Percentiles rank a stretch among this genome's conserved stretches.
These are phyloP conservation scores for Limosa lapponica DNA, from an alignment of 2,797 vertebrate species.

Conservation along the genomic window DNA sequence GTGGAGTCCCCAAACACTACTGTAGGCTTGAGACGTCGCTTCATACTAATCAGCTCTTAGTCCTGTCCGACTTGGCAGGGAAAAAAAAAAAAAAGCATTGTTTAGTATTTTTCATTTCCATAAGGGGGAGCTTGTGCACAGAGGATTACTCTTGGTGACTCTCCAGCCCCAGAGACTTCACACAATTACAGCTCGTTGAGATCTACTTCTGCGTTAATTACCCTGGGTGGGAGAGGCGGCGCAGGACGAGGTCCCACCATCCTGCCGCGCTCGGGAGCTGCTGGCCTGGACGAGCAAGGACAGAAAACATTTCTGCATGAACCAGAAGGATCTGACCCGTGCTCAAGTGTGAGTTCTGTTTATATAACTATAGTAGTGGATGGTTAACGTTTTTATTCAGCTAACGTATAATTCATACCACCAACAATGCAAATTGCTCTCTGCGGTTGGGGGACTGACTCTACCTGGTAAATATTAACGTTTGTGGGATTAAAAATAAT, in stretches of 20 bases:
- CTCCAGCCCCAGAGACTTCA: not conserved
- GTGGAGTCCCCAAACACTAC: accelerated
- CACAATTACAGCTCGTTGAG: not conserved
- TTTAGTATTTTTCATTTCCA: conserved; percentile 73
- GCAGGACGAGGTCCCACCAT: not conserved
- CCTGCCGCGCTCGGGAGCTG: not conserved
- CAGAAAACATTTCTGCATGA: not conserved
- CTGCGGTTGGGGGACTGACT: not conserved
- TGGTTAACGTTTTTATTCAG: not conserved
- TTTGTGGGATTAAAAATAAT: not conserved
- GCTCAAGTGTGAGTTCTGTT: not conserved
- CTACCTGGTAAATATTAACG: not conserved
- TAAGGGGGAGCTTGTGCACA: conserved; percentile 82
- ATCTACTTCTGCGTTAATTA: not conserved
- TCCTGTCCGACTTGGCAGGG: accelerated
- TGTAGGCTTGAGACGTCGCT: not conserved
- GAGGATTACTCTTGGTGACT: conserved; percentile 50
- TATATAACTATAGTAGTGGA: not conserved
- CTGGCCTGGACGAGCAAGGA: not conserved
- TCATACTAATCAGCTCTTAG: not conserved
- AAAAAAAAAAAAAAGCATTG: not conserved
- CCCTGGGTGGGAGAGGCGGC: not conserved
- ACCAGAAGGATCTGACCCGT: not conserved
- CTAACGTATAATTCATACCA: not conserved
- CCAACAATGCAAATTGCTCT: not conserved